Base-by-base conservation (phyloP, 2,888 invertebrate species). In the Chaetogeoica ovagalla region DNA sequence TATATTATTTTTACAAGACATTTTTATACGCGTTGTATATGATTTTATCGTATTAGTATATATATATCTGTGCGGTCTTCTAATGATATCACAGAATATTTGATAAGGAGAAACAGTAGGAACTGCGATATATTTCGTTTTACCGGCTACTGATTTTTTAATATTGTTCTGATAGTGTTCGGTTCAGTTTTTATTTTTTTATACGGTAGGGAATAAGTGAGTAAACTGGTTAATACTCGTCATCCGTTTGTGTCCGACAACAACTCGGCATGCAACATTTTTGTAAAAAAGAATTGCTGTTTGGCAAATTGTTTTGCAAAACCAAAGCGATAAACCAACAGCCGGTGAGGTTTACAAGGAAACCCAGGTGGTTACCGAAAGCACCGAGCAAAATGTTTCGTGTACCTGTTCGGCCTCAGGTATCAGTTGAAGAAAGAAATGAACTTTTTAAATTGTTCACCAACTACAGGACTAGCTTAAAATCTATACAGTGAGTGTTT, bases 351-450 rank as follows among this genome's bases (percentile, higher is more conserved):
- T 81, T 59, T 17, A 81, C 73, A 13, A 88, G 93, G 83, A 95
- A 95, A 86, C 95, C 95, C 0, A 87, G 91, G 82, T 94, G 94
- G 93, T 81, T 94, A 70, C 93, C 93, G 2, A 90, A 90, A n/a
- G 95, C 95, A 0, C 94, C 93, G 87, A 91, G 90, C 83, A 95
- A 95, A 88, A 83, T 92, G 71, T 95, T 90, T 86, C 90, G 90
- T 83, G 89, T 95, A 82, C 91, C 93, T 0, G 87, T 88, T 84
- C 89, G 89, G 63, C 89, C 89, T 30, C 86, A 86, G 82, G 85
- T 91, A 70, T 87, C 91, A 0, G 84, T 85, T 81, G 93, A 92
- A 60, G 94, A 95, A 84, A 84, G 84, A 0, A 83, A 87, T 2
- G 94, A 95, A 86, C 85, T 93, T 1, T 85, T 87, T 83, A 89